phyloP scores from a whole-genome alignment of 1,140 invertebrate genomes.

The Ips typographus region DNA sequence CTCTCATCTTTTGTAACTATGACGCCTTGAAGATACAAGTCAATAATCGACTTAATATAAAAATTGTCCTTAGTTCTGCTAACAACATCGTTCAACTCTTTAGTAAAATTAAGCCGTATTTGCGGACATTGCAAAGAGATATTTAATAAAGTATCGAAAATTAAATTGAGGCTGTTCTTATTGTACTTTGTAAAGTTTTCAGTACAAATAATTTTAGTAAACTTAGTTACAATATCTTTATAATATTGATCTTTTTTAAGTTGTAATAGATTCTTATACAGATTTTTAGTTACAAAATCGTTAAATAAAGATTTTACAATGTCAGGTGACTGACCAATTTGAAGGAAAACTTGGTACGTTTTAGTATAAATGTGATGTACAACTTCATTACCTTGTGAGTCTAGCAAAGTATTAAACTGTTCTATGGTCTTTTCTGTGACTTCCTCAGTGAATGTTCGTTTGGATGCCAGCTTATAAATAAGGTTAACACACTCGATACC shows the following conservation, averaged over 20 bases:
- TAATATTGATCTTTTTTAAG: constrained; percentile 22
- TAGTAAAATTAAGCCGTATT: constrained; percentile 15
- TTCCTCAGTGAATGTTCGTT: no score
- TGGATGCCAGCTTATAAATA: no score
- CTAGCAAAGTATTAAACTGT: neutral
- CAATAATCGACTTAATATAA: constrained; percentile 28
- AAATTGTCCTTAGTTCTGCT: constrained; percentile 3
- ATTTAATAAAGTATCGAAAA: no score
- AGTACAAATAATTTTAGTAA: constrained; percentile 14
- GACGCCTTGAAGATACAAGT: constrained; percentile 35
- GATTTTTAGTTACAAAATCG: constrained; percentile 1
- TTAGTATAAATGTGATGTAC: neutral
- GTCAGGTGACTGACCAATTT: no score
- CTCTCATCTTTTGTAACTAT: constrained; percentile 36
- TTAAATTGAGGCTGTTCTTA: no score
- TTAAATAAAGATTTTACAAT: neutral
- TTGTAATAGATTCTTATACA: constrained; percentile 2
- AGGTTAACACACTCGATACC: no score
- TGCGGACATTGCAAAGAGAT: neutral
- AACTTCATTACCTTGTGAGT: neutral
- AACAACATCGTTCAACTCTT: constrained; percentile 12
- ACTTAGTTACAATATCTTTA: constrained; percentile 21
- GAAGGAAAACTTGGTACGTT: neutral
- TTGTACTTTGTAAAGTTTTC: neutral
- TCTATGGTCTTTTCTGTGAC: neutral